These are phyloP conservation scores for Rhamnusium bicolor DNA, from an alignment of 2,888 invertebrate genomes.

Conservation along the genomic window DNA sequence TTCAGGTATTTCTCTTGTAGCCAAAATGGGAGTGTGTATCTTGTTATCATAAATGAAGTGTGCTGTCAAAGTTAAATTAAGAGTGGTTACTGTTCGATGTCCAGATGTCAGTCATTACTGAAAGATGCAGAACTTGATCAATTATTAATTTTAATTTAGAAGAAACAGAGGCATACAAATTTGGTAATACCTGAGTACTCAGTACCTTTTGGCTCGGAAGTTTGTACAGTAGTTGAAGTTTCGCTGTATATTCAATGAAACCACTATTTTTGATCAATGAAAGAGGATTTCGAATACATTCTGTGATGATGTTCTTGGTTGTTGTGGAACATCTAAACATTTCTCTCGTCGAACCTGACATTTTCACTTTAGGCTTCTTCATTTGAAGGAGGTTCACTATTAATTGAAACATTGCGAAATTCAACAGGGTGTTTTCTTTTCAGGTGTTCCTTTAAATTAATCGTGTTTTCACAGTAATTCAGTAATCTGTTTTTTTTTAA, in stretches of 20 bases:
- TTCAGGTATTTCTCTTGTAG: slow-evolving; percentile 43
- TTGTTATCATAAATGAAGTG: slow-evolving; percentile 38
- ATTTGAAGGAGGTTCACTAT: no score
- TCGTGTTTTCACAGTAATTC: not conserved
- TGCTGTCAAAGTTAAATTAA: slow-evolving; percentile 44
- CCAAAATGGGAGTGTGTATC: slow-evolving; percentile 39
- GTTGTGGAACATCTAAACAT: not conserved
- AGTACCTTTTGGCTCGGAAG: slow-evolving; percentile 43
- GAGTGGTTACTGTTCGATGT: slow-evolving; percentile 44
- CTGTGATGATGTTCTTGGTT: not conserved
- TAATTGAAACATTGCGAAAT: not conserved
- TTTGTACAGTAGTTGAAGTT: slow-evolving; percentile 52
- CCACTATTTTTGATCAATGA: slow-evolving; percentile 55
- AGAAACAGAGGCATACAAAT: slow-evolving; percentile 26
- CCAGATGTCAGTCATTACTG: slow-evolving; percentile 54
- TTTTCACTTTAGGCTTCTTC: not conserved
- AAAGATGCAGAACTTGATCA: slow-evolving; percentile 39
- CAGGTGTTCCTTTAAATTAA: not conserved
- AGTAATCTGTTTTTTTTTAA: no score
- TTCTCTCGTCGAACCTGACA: not conserved
- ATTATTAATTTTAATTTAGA: slow-evolving; percentile 38
- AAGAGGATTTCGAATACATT: no score
- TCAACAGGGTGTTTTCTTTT: not conserved
- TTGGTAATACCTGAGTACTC: slow-evolving; percentile 29
- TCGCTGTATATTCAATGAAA: slow-evolving; percentile 49